These are phyloP conservation scores for Cheilosia urbana DNA, from an alignment of 2,888 invertebrate species.

Conservation along the genomic window DNA sequence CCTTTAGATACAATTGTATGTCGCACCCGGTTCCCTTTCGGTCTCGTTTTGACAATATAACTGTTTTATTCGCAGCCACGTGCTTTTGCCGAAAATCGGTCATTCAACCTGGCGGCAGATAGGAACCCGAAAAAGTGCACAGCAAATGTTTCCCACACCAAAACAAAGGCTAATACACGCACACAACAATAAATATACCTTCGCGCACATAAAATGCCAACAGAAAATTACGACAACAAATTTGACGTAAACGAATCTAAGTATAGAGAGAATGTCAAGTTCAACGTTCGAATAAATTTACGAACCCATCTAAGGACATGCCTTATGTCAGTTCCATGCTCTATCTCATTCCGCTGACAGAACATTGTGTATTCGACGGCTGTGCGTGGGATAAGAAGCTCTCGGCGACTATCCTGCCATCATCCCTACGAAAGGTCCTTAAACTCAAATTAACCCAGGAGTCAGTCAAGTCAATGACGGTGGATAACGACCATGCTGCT, in stretches of 20 bases:
- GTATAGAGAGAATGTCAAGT: conserved; percentile 67
- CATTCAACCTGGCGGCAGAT: conserved; percentile 64
- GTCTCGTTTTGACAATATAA: conserved; percentile 41
- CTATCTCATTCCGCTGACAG: conserved; percentile 2
- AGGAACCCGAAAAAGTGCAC: conserved; percentile 73
- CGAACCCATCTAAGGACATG: conserved; percentile 55
- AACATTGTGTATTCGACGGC: conserved; percentile 5
- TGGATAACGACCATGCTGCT: conserved; percentile 54
- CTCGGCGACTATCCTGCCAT: conserved; percentile 18
- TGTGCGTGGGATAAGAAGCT: conserved; percentile 70
- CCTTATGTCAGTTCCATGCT: conserved; percentile 51
- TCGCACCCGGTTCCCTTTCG: conserved; percentile 17
- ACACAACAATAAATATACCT: conserved; percentile 16
- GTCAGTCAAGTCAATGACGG: conserved; percentile 72
- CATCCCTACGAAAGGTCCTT: conserved; percentile 64
- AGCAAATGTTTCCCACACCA: conserved; percentile 42
- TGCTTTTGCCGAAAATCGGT: conserved; percentile 70
- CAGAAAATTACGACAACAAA: conserved; percentile 35
- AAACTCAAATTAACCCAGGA: conserved; percentile 72
- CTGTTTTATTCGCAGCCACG: conserved; percentile 61
- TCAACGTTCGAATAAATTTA: conserved; percentile 72
- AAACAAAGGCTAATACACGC: conserved; percentile 49
- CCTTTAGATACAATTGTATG: neutral
- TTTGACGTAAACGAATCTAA: conserved; percentile 51
- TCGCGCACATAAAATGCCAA: conserved; percentile 3